These are phyloP conservation scores for Amazona ochrocephala DNA, from an alignment of 2,797 vertebrate genomes.

Conservation along the genomic window DNA sequence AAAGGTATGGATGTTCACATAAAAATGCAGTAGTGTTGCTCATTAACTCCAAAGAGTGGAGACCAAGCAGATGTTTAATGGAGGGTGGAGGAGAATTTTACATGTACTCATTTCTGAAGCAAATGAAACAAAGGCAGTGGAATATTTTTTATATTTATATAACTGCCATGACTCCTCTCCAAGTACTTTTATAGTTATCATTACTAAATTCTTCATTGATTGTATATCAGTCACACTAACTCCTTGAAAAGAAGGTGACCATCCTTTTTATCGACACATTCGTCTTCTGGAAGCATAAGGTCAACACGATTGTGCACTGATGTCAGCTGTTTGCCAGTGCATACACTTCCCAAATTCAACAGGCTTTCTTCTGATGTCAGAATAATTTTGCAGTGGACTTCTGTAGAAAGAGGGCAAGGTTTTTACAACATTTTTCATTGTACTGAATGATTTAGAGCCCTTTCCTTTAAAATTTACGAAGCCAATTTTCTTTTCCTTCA, in stretches of 20 bases:
- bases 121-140: not conserved
- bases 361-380: not conserved
- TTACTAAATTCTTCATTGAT: not conserved
- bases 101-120: not conserved
- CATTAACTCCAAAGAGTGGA: constrained; percentile 38
- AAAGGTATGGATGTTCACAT: constrained; percentile 17
- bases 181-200: not conserved
- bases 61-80: constrained; percentile 18
- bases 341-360: not conserved
- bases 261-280: not conserved
- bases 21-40: constrained; percentile 35
- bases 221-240: not conserved
- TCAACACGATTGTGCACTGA: not conserved
- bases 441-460: not conserved
- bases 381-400: not conserved
- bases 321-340: not conserved
- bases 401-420: not conserved
- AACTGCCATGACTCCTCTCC: not conserved
- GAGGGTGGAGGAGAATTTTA: constrained; percentile 12
- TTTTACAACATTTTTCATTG: not conserved
- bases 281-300: not conserved
- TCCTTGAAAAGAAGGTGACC: not conserved
- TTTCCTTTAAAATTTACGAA: not conserved
- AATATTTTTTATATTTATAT: not conserved
- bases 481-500: not conserved